Evolutionary conservation across 2,888 invertebrate species (phyloP).

Genomic region (Oligia fasciuncula): DNA sequence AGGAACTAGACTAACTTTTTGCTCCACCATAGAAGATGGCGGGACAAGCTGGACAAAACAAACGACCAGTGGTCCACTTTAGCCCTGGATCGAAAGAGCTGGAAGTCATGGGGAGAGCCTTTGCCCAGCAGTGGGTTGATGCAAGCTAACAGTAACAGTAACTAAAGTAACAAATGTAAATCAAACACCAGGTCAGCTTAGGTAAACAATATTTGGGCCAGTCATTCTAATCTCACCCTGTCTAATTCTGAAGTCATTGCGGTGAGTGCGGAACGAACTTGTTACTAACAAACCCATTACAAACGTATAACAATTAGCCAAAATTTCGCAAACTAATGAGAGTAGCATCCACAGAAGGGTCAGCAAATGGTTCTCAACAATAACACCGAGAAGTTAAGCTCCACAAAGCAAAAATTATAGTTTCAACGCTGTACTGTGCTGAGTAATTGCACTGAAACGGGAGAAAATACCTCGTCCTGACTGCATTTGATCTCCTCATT

Average conservation of each 20-base stretch:
- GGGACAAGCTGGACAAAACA: too few relatives aligned
- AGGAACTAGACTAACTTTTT: too few relatives aligned
- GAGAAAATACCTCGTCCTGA: constrained; percentile 63
- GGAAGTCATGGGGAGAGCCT: too few relatives aligned
- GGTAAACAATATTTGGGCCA: neutral
- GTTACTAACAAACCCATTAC: constrained; percentile 43
- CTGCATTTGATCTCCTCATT: constrained; percentile 73
- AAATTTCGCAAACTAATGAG: constrained; percentile 46
- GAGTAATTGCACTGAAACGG: constrained; percentile 66
- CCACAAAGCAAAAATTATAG: constrained; percentile 66
- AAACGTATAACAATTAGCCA: constrained; percentile 43
- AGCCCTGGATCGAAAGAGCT: too few relatives aligned
- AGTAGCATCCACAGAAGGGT: constrained; percentile 31
- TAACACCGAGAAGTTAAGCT: constrained; percentile 38
- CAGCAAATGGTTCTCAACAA: constrained; percentile 39
- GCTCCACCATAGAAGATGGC: too few relatives aligned
- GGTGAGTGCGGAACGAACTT: constrained; percentile 32
- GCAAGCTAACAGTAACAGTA: too few relatives aligned
- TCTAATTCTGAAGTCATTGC: constrained; percentile 22
- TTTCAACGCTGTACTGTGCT: constrained; percentile 60
- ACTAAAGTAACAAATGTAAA: neutral
- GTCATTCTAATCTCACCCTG: constrained; percentile 11
- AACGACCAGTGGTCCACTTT: too few relatives aligned
- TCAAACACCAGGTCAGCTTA: neutral
- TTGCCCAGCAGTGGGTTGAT: too few relatives aligned